Base-by-base conservation (phyloP, 92 coral and sea anemone genomes). In the Zoanthus solanderi region DNA sequence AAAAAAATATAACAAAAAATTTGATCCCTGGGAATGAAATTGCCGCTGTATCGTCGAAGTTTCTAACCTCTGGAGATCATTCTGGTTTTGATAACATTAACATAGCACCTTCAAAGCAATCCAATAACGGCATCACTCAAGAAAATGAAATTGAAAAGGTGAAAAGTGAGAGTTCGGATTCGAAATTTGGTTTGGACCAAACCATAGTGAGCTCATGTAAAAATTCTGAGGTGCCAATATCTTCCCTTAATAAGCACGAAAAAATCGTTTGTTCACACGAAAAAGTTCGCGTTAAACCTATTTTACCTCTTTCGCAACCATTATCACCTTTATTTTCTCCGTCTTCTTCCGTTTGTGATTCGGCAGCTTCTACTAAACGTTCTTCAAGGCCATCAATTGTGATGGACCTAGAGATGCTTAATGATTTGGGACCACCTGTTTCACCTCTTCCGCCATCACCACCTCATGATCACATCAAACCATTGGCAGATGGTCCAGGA, bases 371-470 rank as follows among this genome's bases (percentile, higher is more conserved):
- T 13, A 29, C 47, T 29, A 14, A 28, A 30, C 28, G 63, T 30
- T 66, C 75, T 67, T 28, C 8, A 23, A 81, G 71, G 58, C 53
- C 75, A 16, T 81, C 85, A 16, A 13, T 65, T 53, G 37, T 81
- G 44, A 30, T 11, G 6, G 85, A 66, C 42, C 44, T 66, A 17
- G 76, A 81, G 32, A 44, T 81, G 60, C 42, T 81, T 66, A 54
- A 16, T 46, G 63, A 29, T 17, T 17, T 81, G n/a, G 85, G 85
- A 9, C 85, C 85, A 2, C 85, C 85, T 23, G 45, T 81, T 14
- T 81, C 85, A 17, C 85, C 85, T 53, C 71, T 81, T 28, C 85
- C 85, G 46, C 85, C 85, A n/a, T 81, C 85, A 56, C 85, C 85
- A 42, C 75, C 85, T 28, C 75, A 16, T 68, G 3, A 44, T 69